Evolutionary conservation across 2,797 vertebrate genomes (phyloP), one percentile per base, ranked within the genome.

Genomic region (Semaprochilodus insignis): DNA sequence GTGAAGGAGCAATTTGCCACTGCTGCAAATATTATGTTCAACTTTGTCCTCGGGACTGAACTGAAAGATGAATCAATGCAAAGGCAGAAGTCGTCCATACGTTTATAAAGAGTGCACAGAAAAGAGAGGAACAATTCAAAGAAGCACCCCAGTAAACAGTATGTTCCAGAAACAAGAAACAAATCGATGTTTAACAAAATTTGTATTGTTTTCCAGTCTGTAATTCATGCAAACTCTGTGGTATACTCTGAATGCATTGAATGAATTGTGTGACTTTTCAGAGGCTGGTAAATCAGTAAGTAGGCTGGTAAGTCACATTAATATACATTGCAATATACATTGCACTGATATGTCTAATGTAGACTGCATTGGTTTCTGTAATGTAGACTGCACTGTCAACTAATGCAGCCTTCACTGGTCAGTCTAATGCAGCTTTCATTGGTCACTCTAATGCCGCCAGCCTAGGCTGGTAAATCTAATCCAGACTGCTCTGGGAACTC

Each of bases 101-200:
- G 77, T 87, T 80, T 73, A 66, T 71, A 84, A 66, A 85, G 86
- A 81, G 74, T 82, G 87, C 84, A 80, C 79, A 80, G 85, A 86
- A 88, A 86, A 67, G 19, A 8, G 4, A 40, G 0, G 34, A 3
- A 44, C 10, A 17, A 17, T 65, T 34, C 16, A 65, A 31, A 65
- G 1, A 34, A 6, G 27, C 31, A 6, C 5, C 0, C 48, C 17
- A 11, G 83, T 90, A 87, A 87, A 91, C 91, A 92, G 90, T 89
- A 89, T 91, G 90, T 91, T 91, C 89, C 66, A 44, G 63, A 48
- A 75, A 25, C 21, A 52, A 31, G 66, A 48, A 88, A 91, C 87
- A 84, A 93, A 93, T 90, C 87, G 91, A 92, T 91, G 74, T 80
- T 80, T 82, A 62, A 31, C 48, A 79, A 11, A 31, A 31, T 76